Percentiles rank a stretch among this genome's conserved stretches.
phyloP scores from a whole-genome alignment of 2,888 invertebrate species.

The Chloroclysta siterata region DNA sequence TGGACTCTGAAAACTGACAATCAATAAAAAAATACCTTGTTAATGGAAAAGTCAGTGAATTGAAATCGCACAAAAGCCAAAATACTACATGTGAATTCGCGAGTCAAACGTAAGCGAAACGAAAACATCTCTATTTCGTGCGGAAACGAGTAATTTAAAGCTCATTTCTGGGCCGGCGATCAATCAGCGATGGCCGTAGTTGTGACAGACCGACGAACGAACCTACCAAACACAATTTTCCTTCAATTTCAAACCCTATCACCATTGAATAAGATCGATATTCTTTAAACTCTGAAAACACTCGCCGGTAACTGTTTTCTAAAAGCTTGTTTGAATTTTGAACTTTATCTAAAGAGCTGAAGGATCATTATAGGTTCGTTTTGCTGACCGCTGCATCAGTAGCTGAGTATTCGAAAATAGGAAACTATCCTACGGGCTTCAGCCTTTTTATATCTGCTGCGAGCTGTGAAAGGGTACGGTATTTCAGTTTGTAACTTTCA shows the following conservation, averaged over 20 bases:
- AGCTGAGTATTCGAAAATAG: slow-evolving; percentile 40
- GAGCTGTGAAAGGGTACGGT: slow-evolving; percentile 33
- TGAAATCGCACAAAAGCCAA: slow-evolving; percentile 20
- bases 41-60: slow-evolving; percentile 15
- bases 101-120: slow-evolving; percentile 31
- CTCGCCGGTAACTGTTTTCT: slow-evolving; percentile 8
- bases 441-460: slow-evolving; percentile 32
- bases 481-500: slow-evolving; percentile 23
- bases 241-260: slow-evolving; percentile 20
- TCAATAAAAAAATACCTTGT: background rate
- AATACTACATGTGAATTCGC: slow-evolving; percentile 34
- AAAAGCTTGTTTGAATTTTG: slow-evolving; percentile 6
- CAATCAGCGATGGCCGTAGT: slow-evolving; percentile 52
- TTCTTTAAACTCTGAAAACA: background rate
- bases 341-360: slow-evolving; percentile 7
- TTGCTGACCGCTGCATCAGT: slow-evolving; percentile 28
- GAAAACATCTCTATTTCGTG: slow-evolving; percentile 53
- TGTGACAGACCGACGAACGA: slow-evolving; percentile 42
- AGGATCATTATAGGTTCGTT: slow-evolving; percentile 14
- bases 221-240: slow-evolving; percentile 16
- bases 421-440: slow-evolving; percentile 41
- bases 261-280: slow-evolving; percentile 34
- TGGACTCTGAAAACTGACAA: background rate
- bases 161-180: slow-evolving; percentile 58
- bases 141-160: slow-evolving; percentile 61